phyloP scores from a whole-genome alignment of 2,797 vertebrate genomes.

The Rhinella marina region DNA sequence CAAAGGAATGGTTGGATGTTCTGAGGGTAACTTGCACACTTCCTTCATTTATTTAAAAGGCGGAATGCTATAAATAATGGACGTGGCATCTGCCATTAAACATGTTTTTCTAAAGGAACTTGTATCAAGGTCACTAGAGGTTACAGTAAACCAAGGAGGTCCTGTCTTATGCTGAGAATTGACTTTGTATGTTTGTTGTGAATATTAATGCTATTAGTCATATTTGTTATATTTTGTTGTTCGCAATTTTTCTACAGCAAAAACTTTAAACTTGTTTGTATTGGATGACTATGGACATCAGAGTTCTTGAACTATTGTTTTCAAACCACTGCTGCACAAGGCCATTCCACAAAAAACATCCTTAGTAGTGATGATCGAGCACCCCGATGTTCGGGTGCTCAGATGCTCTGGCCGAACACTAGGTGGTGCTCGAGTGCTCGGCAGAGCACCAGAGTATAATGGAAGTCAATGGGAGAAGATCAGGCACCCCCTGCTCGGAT shows the following conservation, averaged over 20 bases:
- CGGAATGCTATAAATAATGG: conserved; percentile 31
- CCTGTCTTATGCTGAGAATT: background rate
- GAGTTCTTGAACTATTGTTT: no score
- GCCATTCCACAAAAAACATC: no score
- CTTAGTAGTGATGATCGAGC: no score
- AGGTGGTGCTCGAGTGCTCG: no score
- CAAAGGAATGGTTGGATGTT: conserved; percentile 40
- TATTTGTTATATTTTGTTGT: background rate
- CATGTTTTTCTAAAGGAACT: conserved; percentile 13
- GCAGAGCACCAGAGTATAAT: no score
- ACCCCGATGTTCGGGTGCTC: no score
- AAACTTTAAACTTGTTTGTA: background rate
- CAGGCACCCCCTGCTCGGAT: no score
- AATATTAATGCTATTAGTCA: background rate
- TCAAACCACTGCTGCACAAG: no score
- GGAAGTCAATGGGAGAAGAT: no score
- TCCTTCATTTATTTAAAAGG: conserved; percentile 42
- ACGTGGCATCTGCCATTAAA: conserved; percentile 24
- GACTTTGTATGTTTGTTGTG: background rate
- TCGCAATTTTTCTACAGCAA: background rate
- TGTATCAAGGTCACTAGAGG: conserved; percentile 16
- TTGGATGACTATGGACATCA: background rate
- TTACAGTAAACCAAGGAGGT: conserved; percentile 13
- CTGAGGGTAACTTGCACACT: conserved; percentile 47
- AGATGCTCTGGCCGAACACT: no score